phyloP scores from a whole-genome alignment of 2,888 invertebrate genomes.

The Acleris emargana region DNA sequence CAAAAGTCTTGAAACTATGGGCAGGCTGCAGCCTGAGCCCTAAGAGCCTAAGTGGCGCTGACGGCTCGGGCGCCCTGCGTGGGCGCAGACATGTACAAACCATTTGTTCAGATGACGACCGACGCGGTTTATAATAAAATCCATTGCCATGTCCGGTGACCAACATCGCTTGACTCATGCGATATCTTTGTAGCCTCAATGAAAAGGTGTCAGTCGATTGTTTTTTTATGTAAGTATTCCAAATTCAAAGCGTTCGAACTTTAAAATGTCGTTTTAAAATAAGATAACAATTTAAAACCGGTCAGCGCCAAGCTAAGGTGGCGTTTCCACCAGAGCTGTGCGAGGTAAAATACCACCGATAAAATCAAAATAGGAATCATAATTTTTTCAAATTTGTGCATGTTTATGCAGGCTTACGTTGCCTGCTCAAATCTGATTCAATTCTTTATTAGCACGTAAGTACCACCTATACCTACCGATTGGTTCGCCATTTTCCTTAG shows the following conservation, averaged over 20 bases:
- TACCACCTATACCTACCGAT: too few relatives aligned
- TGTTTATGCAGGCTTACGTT: too few relatives aligned
- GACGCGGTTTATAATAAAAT: slow-evolving; percentile 76
- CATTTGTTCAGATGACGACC: slow-evolving; percentile 75
- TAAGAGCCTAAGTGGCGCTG: slow-evolving; percentile 36
- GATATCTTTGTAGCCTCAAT: slow-evolving; percentile 31
- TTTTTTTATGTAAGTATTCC: slow-evolving; percentile 13
- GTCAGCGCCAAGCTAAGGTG: background rate
- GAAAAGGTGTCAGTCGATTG: slow-evolving; percentile 26
- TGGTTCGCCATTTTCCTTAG: too few relatives aligned
- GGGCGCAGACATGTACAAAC: slow-evolving; percentile 71
- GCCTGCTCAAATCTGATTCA: too few relatives aligned
- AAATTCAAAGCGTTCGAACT: slow-evolving; percentile 17
- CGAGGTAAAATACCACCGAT: too few relatives aligned
- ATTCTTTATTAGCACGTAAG: too few relatives aligned
- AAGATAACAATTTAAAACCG: slow-evolving; percentile 7
- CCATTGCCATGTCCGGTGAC: slow-evolving; percentile 72
- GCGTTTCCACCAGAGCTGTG: too few relatives aligned
- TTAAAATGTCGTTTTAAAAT: slow-evolving; percentile 7
- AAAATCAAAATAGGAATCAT: too few relatives aligned
- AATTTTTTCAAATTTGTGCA: too few relatives aligned
- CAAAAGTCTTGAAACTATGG: too few relatives aligned
- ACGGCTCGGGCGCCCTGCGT: slow-evolving; percentile 53
- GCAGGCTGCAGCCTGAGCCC: background rate
- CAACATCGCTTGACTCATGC: slow-evolving; percentile 52